Base-by-base conservation (phyloP, 2,797 vertebrate genomes). In the Harpagifer antarcticus region DNA sequence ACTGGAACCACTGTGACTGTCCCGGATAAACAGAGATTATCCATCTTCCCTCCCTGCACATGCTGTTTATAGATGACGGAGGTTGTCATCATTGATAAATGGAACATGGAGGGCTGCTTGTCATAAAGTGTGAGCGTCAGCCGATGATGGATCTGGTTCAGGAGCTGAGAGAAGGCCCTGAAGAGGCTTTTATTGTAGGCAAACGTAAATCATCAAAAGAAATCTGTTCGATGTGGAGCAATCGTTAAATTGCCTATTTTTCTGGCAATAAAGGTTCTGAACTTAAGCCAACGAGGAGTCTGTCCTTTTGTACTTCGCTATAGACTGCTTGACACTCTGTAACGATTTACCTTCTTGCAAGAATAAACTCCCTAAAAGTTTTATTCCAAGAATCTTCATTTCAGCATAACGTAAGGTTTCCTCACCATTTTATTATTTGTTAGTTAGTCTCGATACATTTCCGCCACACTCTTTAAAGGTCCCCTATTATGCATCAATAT, bases 11-110 rank as follows among this genome's bases (percentile, higher is more conserved):
- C 40, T 37, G 2, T 7, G 4, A 65, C 19, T 4, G 0, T 11
- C 55, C 19, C 13, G 6, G 45, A 40, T 57, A 14, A 7, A 42
- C 58, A 19, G 52, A n/a, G 52, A 62, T 19, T 5, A 33, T 8
- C 20, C 16, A 3, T 57, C 79, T 66, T 20, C n/a, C 48, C 67
- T 72, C 23, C 20, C 33, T 49, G 42, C 64, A 4, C 40, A 56
- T 17, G 61, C 50, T 57, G 12, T 68, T 54, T 55, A 45, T 15
- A 62, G 45, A 50, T 13, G 23, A 43, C 15, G 12, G 15, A 12
- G 19, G 40, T 5, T 2, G 58, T 68, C 78, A 20, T 62, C 20
- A 0, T 3, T 55, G 75, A 81, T 75, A 1, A 37, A 84, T 74
- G 3, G 12, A 12, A 12, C 48, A 1, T 0, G 3, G 13, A n/a